These are phyloP conservation scores for Hirtodrosophila histrioides DNA, from an alignment of 2,888 invertebrate genomes.

Conservation along the genomic window DNA sequence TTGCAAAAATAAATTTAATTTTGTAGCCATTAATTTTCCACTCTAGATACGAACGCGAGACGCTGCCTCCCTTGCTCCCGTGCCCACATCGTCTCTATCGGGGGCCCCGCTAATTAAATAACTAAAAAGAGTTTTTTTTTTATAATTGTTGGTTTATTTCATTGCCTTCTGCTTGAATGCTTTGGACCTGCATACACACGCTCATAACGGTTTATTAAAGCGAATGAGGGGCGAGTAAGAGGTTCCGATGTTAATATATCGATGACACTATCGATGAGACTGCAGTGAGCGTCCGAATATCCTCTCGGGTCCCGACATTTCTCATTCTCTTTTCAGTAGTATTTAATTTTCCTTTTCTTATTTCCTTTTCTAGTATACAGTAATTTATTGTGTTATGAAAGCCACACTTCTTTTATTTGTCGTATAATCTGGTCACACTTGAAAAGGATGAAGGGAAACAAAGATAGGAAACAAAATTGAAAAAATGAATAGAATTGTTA, in stretches of 20 bases:
- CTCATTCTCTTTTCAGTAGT: too few relatives aligned
- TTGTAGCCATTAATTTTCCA: conserved; percentile 81
- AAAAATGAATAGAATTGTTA: too few relatives aligned
- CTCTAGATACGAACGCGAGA: conserved; percentile 78
- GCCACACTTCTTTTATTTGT: too few relatives aligned
- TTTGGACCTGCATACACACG: conserved; percentile 27
- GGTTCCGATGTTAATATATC: background rate
- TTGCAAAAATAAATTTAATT: conserved; percentile 81
- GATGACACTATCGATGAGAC: too few relatives aligned
- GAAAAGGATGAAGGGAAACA: too few relatives aligned
- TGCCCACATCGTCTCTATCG: conserved; percentile 15
- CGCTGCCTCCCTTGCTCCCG: conserved; percentile 33
- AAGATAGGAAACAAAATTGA: too few relatives aligned
- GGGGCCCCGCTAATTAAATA: conserved; percentile 73
- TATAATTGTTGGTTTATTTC: conserved; percentile 74
- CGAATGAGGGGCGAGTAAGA: background rate
- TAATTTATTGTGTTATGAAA: too few relatives aligned
- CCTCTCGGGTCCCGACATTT: too few relatives aligned
- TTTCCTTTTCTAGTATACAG: too few relatives aligned
- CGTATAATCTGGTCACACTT: too few relatives aligned
- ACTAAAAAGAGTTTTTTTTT: conserved; percentile 65
- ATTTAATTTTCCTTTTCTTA: too few relatives aligned
- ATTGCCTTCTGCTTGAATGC: conserved; percentile 56
- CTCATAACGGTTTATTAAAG: conserved; percentile 58
- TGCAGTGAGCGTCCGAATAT: too few relatives aligned